phyloP scores from a whole-genome alignment of 1,140 invertebrate species.

The Galleria mellonella region DNA sequence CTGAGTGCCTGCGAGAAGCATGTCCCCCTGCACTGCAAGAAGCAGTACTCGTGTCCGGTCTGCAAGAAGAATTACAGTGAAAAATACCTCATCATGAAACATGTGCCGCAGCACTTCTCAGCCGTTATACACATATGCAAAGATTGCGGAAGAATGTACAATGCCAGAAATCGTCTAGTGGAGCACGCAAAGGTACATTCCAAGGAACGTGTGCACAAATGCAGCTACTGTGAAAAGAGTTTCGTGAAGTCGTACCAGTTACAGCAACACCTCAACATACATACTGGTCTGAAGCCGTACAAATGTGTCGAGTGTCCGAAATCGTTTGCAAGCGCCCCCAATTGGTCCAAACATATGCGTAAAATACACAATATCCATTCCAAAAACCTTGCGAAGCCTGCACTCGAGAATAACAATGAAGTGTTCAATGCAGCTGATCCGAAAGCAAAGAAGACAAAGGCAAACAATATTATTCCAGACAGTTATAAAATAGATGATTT shows the following conservation, averaged over 20 bases:
- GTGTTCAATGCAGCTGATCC: too few species aligned
- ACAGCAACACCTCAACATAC: conserved; percentile 47
- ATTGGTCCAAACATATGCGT: conserved; percentile 44
- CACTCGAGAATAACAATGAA: not conserved
- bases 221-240: conserved; percentile 43
- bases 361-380: conserved; percentile 40
- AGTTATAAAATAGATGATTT: not conserved
- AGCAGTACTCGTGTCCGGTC: conserved; percentile 41
- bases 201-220: conserved; percentile 28
- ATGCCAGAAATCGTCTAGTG: conserved; percentile 31
- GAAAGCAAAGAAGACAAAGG: not conserved
- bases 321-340: conserved; percentile 42
- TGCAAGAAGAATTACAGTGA: conserved; percentile 40
- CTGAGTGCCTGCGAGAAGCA: conserved; percentile 34
- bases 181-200: conserved; percentile 47
- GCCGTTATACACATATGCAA: conserved; percentile 50
- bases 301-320: conserved; percentile 44
- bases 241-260: conserved; percentile 34
- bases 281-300: conserved; percentile 39
- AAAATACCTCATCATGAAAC: conserved; percentile 40
- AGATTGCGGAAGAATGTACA: conserved; percentile 49
- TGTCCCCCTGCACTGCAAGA: conserved; percentile 41
- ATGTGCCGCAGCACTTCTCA: conserved; percentile 49
- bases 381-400: not conserved
- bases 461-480: not conserved